Percentiles rank a stretch among this genome's conserved stretches.
Evolutionary conservation across 2,113 vertebrate genomes (phyloP).

Genomic region (Ursus arctos): DNA sequence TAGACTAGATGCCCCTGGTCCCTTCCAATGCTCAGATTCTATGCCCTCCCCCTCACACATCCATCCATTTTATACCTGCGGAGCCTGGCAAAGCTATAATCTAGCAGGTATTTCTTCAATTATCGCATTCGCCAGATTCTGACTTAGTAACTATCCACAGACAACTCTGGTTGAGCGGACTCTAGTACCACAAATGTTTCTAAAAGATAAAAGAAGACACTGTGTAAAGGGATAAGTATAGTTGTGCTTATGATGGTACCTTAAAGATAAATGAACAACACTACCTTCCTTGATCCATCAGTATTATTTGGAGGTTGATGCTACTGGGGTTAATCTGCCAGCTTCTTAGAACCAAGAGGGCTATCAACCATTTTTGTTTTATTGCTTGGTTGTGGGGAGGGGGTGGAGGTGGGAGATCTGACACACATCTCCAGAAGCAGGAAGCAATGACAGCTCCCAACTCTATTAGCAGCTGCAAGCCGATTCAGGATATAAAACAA

Average conservation of each 20-base stretch:
- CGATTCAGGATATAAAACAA: background rate
- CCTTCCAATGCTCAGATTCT: background rate
- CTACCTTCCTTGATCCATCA: background rate
- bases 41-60: background rate
- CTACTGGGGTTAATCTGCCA: background rate
- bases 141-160: background rate
- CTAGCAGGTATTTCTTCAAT: background rate
- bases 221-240: background rate
- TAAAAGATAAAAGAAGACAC: background rate
- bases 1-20: background rate
- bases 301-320: background rate
- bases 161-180: background rate
- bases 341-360: conserved; percentile 14
- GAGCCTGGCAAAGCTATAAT: background rate
- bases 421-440: background rate
- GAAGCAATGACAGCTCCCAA: background rate
- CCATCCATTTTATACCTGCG: background rate
- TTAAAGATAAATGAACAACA: background rate
- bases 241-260: background rate
- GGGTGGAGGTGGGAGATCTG: too few species aligned
- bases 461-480: background rate
- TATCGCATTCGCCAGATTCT: background rate
- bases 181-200: background rate
- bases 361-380: background rate
- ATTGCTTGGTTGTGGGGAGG: background rate